These are phyloP conservation scores for Dipodomys merriami DNA, from an alignment of 2,113 vertebrate genomes.

Conservation along the genomic window DNA sequence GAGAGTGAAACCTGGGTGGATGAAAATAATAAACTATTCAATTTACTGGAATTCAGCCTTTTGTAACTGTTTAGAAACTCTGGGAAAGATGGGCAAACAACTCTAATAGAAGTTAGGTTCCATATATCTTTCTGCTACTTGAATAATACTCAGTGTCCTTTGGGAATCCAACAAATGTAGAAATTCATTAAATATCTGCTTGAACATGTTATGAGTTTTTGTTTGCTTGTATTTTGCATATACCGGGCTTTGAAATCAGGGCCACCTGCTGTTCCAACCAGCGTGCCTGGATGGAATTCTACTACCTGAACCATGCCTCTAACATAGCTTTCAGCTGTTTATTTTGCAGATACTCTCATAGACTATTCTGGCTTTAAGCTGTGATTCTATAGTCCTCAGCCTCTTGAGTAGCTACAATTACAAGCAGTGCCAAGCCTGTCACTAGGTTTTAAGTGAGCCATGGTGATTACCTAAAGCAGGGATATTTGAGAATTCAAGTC, in stretches of 20 bases:
- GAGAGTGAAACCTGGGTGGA: neutral
- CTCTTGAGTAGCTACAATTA: too few relatives aligned
- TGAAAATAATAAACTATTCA: neutral
- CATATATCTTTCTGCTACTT: neutral
- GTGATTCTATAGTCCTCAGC: too few relatives aligned
- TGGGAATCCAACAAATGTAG: neutral
- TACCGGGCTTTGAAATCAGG: too few relatives aligned
- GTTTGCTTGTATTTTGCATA: too few relatives aligned
- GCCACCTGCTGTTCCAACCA: too few relatives aligned
- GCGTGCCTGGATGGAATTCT: too few relatives aligned
- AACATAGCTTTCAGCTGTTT: too few relatives aligned
- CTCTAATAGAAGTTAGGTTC: neutral
- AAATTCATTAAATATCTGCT: constrained; percentile 7
- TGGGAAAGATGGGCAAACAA: neutral
- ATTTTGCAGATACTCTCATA: too few relatives aligned
- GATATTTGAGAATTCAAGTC: neutral
- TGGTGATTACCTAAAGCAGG: neutral
- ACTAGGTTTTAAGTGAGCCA: neutral
- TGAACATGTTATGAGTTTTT: neutral
- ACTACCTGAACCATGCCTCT: too few relatives aligned
- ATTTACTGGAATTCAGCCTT: neutral
- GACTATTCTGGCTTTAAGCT: too few relatives aligned
- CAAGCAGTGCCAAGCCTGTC: too few relatives aligned
- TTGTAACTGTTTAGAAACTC: neutral
- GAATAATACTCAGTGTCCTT: neutral